Conservation (phyloP, 2,888 invertebrate genomes). For the Halictus quadricinctus region DNA sequence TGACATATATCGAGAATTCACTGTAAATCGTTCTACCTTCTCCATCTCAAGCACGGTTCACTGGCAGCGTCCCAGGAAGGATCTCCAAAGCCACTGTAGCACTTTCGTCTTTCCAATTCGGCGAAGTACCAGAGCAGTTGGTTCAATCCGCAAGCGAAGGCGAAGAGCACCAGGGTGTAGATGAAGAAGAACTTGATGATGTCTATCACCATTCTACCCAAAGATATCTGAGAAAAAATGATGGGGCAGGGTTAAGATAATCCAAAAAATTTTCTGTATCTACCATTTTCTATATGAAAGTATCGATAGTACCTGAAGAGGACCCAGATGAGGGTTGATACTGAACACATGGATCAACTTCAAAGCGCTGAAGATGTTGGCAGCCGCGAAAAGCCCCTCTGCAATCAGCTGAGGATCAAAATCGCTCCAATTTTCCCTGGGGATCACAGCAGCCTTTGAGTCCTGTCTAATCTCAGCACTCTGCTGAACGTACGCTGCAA, state of each 20-base stretch:
- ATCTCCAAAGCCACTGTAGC: constrained; percentile 88
- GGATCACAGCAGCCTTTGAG: constrained; percentile 88
- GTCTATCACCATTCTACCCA: constrained; percentile 94
- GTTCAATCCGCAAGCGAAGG: constrained; percentile 96
- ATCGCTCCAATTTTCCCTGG: constrained; percentile 94
- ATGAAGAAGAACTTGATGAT: constrained; percentile 97
- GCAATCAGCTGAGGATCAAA: constrained; percentile 97
- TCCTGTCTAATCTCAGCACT: constrained; percentile 87
- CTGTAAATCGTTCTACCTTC: constrained; percentile 83
- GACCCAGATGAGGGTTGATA: constrained; percentile 96
- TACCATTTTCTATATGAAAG: not conserved
- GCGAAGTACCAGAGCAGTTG: constrained; percentile 98
- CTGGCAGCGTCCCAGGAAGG: constrained; percentile 91
- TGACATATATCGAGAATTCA: no score
- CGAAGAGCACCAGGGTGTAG: constrained; percentile 93
- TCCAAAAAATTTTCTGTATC: no score
- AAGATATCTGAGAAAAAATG: constrained; percentile 86
- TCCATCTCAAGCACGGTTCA: constrained; percentile 93
- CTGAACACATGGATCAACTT: constrained; percentile 96
- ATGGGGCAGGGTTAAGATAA: no score
- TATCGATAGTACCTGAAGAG: constrained; percentile 86
- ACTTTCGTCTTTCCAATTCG: constrained; percentile 91
- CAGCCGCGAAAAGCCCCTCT: constrained; percentile 96
- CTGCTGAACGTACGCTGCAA: constrained; percentile 91
- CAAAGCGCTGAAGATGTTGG: constrained; percentile 95